Conservation (phyloP, 2,888 invertebrate genomes). For the Archips xylosteana region DNA sequence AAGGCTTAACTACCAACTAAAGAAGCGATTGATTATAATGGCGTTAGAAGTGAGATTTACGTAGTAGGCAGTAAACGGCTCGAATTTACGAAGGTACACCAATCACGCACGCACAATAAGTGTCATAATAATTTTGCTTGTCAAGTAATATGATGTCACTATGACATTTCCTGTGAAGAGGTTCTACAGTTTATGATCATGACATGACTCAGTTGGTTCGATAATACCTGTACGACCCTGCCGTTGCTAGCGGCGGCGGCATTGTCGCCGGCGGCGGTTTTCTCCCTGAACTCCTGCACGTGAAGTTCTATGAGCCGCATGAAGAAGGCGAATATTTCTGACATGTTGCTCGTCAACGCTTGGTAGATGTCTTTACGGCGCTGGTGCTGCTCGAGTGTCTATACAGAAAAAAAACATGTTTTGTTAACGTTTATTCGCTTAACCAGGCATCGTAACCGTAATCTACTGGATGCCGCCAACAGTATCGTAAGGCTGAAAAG, state of each 20-base stretch:
- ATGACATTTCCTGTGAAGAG: too few relatives aligned
- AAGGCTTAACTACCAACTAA: neutral
- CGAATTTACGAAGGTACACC: too few relatives aligned
- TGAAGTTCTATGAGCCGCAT: conserved; percentile 92
- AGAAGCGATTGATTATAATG: neutral
- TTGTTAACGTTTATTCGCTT: neutral
- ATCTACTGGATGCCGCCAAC: too few relatives aligned
- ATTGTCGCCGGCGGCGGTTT: conserved; percentile 87
- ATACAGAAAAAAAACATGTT: conserved; percentile 27
- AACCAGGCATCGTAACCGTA: too few relatives aligned
- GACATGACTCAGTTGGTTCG: neutral
- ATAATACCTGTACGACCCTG: conserved; percentile 89
- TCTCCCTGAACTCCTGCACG: conserved; percentile 90
- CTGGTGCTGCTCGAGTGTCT: conserved; percentile 94
- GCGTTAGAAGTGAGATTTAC: too few relatives aligned
- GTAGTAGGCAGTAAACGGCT: too few relatives aligned
- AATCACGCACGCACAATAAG: too few relatives aligned
- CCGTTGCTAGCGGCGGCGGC: conserved; percentile 90
- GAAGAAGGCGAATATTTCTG: conserved; percentile 94
- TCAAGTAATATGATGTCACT: too few relatives aligned
- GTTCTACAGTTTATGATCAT: too few relatives aligned
- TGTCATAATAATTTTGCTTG: too few relatives aligned
- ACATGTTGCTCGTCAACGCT: conserved; percentile 94
- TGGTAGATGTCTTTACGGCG: conserved; percentile 96
- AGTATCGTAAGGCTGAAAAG: too few relatives aligned